These are phyloP conservation scores for Thripadectes ignobilis DNA, from an alignment of 2,797 vertebrate genomes.

Conservation along the genomic window DNA sequence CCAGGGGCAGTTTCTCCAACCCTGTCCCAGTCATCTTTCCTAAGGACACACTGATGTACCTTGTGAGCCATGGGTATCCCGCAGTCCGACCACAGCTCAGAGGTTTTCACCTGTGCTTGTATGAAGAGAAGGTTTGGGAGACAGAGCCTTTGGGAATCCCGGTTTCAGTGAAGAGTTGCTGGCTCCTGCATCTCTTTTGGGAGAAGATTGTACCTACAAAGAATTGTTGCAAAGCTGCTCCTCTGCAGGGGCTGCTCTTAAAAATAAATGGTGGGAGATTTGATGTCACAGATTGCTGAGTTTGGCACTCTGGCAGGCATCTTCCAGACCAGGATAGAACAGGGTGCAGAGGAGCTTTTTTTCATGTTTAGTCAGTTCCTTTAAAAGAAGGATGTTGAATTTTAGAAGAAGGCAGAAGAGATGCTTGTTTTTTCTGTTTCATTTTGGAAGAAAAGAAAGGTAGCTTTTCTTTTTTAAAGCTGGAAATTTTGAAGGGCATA, in stretches of 20 bases:
- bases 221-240: background rate
- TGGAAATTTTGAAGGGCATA: background rate
- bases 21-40: background rate
- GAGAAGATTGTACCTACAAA: background rate
- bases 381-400: background rate
- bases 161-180: background rate
- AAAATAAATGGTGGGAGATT: background rate
- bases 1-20: background rate
- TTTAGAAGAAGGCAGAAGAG: background rate
- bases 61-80: background rate
- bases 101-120: background rate
- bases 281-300: background rate
- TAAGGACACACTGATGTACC: accelerated
- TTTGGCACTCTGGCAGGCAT: background rate
- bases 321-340: background rate
- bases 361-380: background rate
- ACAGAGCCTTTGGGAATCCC: background rate
- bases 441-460: background rate
- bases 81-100: background rate
- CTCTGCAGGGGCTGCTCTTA: background rate
- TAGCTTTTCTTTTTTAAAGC: background rate
- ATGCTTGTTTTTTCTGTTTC: background rate
- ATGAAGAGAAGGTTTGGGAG: background rate
- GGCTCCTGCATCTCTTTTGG: background rate
- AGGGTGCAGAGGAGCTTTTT: background rate